phyloP scores from a whole-genome alignment of 2,888 invertebrate species.

The Dynastes maya region DNA sequence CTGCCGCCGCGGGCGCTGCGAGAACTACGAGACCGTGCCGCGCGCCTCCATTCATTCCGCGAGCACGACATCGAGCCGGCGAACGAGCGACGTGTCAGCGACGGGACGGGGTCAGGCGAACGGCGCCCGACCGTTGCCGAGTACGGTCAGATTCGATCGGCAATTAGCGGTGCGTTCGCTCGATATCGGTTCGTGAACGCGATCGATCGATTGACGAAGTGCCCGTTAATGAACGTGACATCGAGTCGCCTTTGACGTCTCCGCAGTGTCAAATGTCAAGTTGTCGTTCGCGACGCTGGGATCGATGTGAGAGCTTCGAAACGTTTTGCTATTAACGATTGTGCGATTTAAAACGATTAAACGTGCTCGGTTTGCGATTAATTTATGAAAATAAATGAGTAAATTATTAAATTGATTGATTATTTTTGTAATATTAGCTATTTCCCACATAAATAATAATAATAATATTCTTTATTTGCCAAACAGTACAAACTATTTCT shows the following conservation, averaged over 20 bases:
- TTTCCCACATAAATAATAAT: no score
- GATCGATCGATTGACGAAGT: constrained; percentile 55
- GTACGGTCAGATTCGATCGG: not conserved
- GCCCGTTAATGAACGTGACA: constrained; percentile 57
- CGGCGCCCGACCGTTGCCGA: not conserved
- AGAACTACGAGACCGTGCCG: constrained; percentile 50
- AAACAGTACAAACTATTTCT: no score
- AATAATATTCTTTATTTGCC: no score
- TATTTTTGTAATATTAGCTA: no score
- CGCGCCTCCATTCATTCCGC: constrained; percentile 51
- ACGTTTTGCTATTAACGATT: no score
- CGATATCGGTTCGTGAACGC: constrained; percentile 3
- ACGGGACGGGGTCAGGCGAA: constrained; percentile 9
- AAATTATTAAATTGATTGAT: no score
- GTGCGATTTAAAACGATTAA: no score
- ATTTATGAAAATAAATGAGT: no score
- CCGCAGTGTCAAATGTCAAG: constrained; percentile 21
- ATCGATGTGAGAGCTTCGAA: not conserved
- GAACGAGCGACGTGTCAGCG: constrained; percentile 16
- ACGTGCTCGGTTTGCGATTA: no score
- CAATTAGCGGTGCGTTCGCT: no score
- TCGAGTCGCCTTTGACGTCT: constrained; percentile 4
- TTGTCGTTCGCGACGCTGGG: not conserved
- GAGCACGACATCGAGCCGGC: constrained; percentile 3
- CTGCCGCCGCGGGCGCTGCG: constrained; percentile 56